phyloP scores from a whole-genome alignment of 2,797 vertebrate species.

The Prunella strophiata region DNA sequence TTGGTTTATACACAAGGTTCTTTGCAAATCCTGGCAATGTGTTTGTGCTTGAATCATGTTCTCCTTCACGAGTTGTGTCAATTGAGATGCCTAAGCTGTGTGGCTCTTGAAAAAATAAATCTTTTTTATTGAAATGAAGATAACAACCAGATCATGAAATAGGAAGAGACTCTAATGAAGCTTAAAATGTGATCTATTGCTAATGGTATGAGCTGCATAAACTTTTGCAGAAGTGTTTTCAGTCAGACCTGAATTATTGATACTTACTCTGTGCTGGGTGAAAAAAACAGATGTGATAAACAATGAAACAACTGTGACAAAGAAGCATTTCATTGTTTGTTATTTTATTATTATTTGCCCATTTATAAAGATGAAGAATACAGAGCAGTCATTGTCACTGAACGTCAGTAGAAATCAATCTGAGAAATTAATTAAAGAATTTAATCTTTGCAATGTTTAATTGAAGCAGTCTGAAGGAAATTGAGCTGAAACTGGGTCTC shows the following conservation, averaged over 20 bases:
- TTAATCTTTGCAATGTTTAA: neutral
- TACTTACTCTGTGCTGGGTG: neutral
- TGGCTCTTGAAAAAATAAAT: neutral
- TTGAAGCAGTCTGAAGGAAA: neutral
- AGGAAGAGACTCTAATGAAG: neutral
- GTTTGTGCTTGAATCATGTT: neutral
- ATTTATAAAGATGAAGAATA: conserved; percentile 36
- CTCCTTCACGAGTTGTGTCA: neutral
- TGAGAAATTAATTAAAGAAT: conserved; percentile 46
- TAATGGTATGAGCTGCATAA: neutral
- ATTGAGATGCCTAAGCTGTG: neutral
- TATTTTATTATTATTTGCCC: conserved; percentile 52
- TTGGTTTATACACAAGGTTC: neutral
- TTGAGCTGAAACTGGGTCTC: neutral
- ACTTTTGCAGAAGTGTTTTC: conserved; percentile 62
- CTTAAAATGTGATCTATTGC: conserved; percentile 62
- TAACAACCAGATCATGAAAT: conserved; percentile 18
- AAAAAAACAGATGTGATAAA: conserved; percentile 48
- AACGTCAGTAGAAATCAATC: neutral
- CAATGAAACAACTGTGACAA: conserved; percentile 25
- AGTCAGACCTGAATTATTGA: conserved; percentile 65
- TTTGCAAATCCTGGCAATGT: neutral
- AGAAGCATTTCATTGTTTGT: conserved; percentile 14
- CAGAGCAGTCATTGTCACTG: neutral
- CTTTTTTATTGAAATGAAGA: conserved; percentile 36